Conservation (phyloP, 1,140 invertebrate genomes). For the Ostrea edulis region DNA sequence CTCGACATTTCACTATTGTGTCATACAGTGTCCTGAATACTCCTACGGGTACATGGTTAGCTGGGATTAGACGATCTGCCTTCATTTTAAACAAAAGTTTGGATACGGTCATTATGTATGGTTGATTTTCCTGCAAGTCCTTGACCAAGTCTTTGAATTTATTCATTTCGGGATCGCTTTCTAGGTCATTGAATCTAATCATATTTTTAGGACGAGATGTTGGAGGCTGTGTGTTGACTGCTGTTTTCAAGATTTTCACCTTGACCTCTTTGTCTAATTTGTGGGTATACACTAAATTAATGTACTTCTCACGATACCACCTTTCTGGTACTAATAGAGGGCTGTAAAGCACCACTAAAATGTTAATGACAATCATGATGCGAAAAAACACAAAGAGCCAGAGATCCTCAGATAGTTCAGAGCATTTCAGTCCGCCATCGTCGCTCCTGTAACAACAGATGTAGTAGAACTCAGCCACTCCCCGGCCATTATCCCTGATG, state of each 20-base stretch:
- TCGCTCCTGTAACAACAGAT: conserved; percentile 61
- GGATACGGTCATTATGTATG: conserved; percentile 49
- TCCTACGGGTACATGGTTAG: conserved; percentile 61
- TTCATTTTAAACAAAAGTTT: conserved; percentile 59
- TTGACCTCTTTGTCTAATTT: background rate
- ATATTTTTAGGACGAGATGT: conserved; percentile 32
- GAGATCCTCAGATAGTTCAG: conserved; percentile 57
- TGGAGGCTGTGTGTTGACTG: background rate
- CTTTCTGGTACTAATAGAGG: conserved; percentile 62
- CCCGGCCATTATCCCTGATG: conserved; percentile 50
- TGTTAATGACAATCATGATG: conserved; percentile 62
- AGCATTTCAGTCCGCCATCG: conserved; percentile 51
- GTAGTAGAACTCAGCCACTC: conserved; percentile 62
- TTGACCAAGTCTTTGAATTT: conserved; percentile 39
- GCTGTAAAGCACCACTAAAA: conserved; percentile 64
- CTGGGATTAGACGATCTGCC: conserved; percentile 54
- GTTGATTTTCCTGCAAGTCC: conserved; percentile 47
- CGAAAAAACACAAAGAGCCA: conserved; percentile 64
- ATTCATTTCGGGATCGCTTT: conserved; percentile 12
- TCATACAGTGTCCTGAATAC: conserved; percentile 62
- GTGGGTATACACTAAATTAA: conserved; percentile 39
- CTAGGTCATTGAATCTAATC: conserved; percentile 56
- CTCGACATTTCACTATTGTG: conserved; percentile 63
- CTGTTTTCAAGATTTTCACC: background rate
- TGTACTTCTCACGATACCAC: conserved; percentile 56